phyloP scores from a whole-genome alignment of 2,888 invertebrate species.

The Keiferia lycopersicella region DNA sequence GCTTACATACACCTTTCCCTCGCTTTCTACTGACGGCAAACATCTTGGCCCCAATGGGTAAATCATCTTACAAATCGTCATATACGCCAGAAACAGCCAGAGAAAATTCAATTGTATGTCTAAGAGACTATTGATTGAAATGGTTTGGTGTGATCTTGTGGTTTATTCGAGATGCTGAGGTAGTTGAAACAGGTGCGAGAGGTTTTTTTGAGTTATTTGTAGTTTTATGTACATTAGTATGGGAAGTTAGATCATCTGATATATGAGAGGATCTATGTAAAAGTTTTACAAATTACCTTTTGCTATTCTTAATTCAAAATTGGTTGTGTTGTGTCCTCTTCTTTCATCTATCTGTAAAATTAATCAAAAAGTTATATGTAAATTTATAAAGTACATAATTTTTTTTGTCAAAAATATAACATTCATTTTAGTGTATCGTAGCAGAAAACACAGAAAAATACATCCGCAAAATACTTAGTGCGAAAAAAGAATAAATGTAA shows the following conservation, averaged over 20 bases:
- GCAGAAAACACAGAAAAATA: too few relatives aligned
- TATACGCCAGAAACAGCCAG: conserved; percentile 31
- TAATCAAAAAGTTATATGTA: too few relatives aligned
- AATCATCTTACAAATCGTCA: conserved; percentile 33
- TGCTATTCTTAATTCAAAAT: too few relatives aligned
- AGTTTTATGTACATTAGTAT: conserved; percentile 39
- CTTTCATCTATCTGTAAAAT: too few relatives aligned
- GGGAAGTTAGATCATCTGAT: not conserved
- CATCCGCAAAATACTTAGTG: too few relatives aligned
- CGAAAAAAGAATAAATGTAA: too few relatives aligned
- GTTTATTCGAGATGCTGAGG: conserved; percentile 27
- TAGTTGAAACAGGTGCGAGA: conserved; percentile 51
- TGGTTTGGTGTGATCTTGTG: conserved; percentile 21
- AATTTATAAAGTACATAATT: too few relatives aligned
- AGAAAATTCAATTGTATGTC: conserved; percentile 26
- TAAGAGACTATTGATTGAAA: conserved; percentile 1
- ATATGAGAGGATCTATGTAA: not conserved
- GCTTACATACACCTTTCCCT: conserved; percentile 64
- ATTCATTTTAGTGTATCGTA: too few relatives aligned
- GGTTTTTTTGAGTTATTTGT: conserved; percentile 53
- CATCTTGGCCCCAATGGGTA: conserved; percentile 57
- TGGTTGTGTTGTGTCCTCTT: too few relatives aligned
- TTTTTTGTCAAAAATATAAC: too few relatives aligned
- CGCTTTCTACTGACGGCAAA: conserved; percentile 67
- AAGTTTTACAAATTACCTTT: too few relatives aligned